phyloP scores from a whole-genome alignment of 2,888 invertebrate genomes.

The Eristalinus aeneus region DNA sequence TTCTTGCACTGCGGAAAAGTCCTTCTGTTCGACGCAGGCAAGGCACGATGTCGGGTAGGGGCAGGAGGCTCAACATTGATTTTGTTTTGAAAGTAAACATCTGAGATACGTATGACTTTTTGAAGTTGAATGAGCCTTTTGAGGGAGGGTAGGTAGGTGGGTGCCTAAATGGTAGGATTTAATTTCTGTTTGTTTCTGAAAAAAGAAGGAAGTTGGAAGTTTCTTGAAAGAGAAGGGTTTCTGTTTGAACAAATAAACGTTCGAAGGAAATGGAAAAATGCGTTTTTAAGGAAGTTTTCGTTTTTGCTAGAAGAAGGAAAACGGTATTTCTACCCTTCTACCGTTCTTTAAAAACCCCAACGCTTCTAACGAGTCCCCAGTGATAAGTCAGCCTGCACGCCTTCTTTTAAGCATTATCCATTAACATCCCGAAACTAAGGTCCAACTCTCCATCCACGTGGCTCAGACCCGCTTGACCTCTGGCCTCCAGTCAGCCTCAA shows the following conservation, averaged over 20 bases:
- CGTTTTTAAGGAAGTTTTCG: too few species aligned
- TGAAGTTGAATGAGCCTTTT: not conserved
- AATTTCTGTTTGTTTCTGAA: not conserved
- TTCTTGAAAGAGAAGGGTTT: not conserved
- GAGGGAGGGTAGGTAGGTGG: not conserved
- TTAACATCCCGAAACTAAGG: too few species aligned
- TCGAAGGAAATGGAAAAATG: too few species aligned
- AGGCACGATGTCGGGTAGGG: not conserved
- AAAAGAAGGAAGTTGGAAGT: not conserved
- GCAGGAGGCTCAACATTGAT: slow-evolving; percentile 22
- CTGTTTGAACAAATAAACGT: too few species aligned
- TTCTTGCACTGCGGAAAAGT: slow-evolving; percentile 4
- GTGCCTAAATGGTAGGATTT: not conserved
- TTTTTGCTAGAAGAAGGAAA: too few species aligned
- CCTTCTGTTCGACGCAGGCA: not conserved
- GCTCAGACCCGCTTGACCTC: not conserved
- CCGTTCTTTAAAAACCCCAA: too few species aligned
- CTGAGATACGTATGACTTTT: not conserved
- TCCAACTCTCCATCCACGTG: too few species aligned
- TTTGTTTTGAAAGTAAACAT: slow-evolving; percentile 7
- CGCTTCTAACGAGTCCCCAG: too few species aligned
- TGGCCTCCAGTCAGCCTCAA: not conserved
- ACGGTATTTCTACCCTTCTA: too few species aligned
- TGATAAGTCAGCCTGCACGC: too few species aligned
- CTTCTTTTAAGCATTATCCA: too few species aligned